Conservation (phyloP, 2,888 invertebrate species). For the Aquatica leii region DNA sequence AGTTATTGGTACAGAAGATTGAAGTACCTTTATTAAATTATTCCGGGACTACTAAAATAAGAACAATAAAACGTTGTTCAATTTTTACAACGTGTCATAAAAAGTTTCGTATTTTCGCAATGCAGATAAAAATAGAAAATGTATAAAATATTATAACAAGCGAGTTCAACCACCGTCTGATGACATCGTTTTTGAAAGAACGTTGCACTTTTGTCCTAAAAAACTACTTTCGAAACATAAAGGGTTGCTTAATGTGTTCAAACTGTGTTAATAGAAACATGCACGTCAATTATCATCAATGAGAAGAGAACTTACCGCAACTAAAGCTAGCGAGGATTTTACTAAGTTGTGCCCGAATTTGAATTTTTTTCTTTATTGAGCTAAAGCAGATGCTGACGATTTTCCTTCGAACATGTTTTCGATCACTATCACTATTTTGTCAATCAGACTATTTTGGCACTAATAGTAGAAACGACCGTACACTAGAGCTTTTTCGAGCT, state of each 20-base stretch:
- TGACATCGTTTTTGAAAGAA: conserved; percentile 24
- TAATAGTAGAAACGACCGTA: conserved; percentile 41
- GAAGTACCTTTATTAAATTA: too few species aligned
- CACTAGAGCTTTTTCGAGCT: conserved; percentile 49
- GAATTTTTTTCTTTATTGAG: not conserved
- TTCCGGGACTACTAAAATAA: too few species aligned
- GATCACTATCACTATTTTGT: not conserved
- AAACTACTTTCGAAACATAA: not conserved
- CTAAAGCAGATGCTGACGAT: not conserved
- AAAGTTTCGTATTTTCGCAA: conserved; percentile 42
- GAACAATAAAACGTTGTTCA: conserved; percentile 5
- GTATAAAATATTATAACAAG: conserved; percentile 13
- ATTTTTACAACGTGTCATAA: conserved; percentile 3
- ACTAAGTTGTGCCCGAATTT: not conserved
- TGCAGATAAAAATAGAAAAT: conserved; percentile 47
- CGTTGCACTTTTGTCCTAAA: conserved; percentile 21
- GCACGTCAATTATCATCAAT: too few species aligned
- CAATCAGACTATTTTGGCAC: conserved; percentile 37
- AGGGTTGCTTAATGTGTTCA: not conserved
- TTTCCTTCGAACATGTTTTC: not conserved
- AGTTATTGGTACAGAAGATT: too few species aligned
- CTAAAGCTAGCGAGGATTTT: conserved; percentile 47
- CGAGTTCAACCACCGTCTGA: conserved; percentile 32
- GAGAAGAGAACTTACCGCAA: conserved; percentile 46
- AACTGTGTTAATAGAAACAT: too few species aligned